Base-by-base conservation (phyloP, 2,888 invertebrate species). In the Synergus japonicus region DNA sequence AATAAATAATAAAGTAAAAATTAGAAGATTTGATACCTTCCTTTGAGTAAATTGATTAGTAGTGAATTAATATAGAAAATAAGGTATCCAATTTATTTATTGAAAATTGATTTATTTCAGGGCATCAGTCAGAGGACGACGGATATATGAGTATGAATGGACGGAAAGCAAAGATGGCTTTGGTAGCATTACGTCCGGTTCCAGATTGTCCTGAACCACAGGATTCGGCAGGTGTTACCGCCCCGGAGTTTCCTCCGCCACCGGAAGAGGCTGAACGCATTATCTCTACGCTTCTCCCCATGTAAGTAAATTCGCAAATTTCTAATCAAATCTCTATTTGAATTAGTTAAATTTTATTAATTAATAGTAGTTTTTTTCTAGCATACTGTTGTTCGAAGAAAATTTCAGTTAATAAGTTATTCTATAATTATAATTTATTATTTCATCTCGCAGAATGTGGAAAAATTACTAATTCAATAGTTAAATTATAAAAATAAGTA, bases 61-160 rank as follows among this genome's bases (percentile, higher is more conserved):
- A 7, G 4, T 5, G 37, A 37, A 37, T 37, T 64, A 15, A 44
- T 13, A 13, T 13, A 13, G 29, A 44, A 44, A 60, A 78, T 44
- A 12, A 66, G 15, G 9, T 43, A 64, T 15, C 37, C 4, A 10
- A 63, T 29, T 4, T 63, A 63, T 63, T 63, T 12, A 22, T 22
- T 9, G 2, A 22, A 60, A 78, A 67, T 69, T 41, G 65, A 60
- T 67, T 67, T 37, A 44, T 79, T 79, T 81, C 86, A 91, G 96
- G 96, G 87, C 96, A 97, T 92, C 97, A 97, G 92, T 97, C 97
- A 79, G 97, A 97, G 92, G 97, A 97, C 94, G 97, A 97, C 94
- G 97, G 97, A 92, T 97, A 97, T 93, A 97, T 97, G 97, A 97
- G 97, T 93, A 96, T 97, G 95, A 97, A 97, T 95, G 97, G 97